Percentiles rank a stretch among this genome's conserved stretches.
phyloP scores from a whole-genome alignment of 2,113 vertebrate genomes.

The Labrus mixtus region DNA sequence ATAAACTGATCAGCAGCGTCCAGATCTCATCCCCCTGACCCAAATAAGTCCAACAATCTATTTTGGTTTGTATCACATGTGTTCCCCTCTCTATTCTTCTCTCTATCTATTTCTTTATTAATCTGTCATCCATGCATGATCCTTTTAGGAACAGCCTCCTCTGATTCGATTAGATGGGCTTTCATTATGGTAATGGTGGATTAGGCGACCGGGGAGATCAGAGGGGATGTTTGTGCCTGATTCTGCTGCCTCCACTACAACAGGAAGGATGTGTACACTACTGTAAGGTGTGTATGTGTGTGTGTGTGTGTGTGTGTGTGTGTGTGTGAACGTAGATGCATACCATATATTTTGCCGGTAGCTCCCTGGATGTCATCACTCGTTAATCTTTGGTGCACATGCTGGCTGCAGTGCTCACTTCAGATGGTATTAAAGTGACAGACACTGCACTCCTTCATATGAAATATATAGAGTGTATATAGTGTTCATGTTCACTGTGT shows the following conservation, averaged over 20 bases:
- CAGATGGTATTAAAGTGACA: slow-evolving; percentile 2
- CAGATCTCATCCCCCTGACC: slow-evolving; percentile 53
- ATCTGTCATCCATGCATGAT: slow-evolving; percentile 67
- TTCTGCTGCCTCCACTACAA: slow-evolving; percentile 17
- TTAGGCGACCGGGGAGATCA: slow-evolving; percentile 61
- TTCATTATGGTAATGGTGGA: slow-evolving; percentile 80
- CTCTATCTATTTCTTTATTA: slow-evolving; percentile 68
- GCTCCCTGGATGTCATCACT: slow-evolving; percentile 11
- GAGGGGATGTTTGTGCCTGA: slow-evolving; percentile 48
- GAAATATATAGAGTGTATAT: not conserved
- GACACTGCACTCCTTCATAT: not conserved
- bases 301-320: slow-evolving; percentile 16
- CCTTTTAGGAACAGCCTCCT: slow-evolving; percentile 64
- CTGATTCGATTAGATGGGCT: slow-evolving; percentile 74
- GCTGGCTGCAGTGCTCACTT: slow-evolving; percentile 11
- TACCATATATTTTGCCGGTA: not conserved
- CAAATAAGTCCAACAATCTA: slow-evolving; percentile 59
- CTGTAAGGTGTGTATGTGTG: not conserved
- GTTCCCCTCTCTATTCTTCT: slow-evolving; percentile 21
- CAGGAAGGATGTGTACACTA: slow-evolving; percentile 20
- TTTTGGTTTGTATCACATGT: slow-evolving; percentile 51
- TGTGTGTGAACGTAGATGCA: slow-evolving; percentile 3
- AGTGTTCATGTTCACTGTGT: not conserved
- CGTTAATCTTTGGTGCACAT: slow-evolving; percentile 28
- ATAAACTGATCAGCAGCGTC: slow-evolving; percentile 29